phyloP scores from a whole-genome alignment of 2,888 invertebrate genomes.

The Troides helena region DNA sequence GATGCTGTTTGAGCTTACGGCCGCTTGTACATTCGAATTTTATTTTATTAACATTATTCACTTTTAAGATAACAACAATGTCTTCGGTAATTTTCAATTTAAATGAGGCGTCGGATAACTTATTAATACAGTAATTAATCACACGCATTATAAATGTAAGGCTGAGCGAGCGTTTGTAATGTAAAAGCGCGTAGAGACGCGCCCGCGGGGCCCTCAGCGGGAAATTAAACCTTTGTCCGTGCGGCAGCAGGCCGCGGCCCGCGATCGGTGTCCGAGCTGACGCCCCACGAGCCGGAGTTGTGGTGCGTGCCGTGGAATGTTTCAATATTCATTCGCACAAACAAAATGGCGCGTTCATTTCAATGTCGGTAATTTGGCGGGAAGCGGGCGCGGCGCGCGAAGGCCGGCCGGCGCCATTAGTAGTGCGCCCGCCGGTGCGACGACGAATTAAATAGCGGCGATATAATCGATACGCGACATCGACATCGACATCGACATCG shows the following conservation, averaged over 20 bases:
- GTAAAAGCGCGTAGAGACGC: too few relatives aligned
- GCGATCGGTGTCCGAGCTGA: too few relatives aligned
- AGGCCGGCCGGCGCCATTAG: constrained; percentile 33
- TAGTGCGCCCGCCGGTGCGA: constrained; percentile 57
- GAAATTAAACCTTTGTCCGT: too few relatives aligned
- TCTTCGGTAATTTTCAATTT: too few relatives aligned
- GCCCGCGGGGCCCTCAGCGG: too few relatives aligned
- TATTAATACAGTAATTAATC: too few relatives aligned
- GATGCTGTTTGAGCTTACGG: constrained; percentile 40
- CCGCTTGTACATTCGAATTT: constrained; percentile 20
- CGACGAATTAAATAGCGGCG: constrained; percentile 68
- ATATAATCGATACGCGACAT: constrained; percentile 67
- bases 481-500: constrained; percentile 64
- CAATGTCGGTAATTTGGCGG: constrained; percentile 41
- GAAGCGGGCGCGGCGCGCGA: constrained; percentile 37
- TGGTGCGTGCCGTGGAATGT: background rate
- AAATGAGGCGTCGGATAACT: too few relatives aligned
- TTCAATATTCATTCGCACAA: constrained; percentile 43
- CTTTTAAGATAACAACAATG: background rate
- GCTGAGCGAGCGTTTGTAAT: too few relatives aligned
- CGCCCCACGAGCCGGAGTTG: background rate
- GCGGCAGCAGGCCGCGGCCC: too few relatives aligned
- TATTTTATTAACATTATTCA: constrained; percentile 1
- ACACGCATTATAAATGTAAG: too few relatives aligned
- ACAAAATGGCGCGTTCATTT: constrained; percentile 48